These are phyloP conservation scores for Rhopilema esculentum DNA, from an alignment of 30 jellyfish, hydroid and myxozoan genomes.

Conservation along the genomic window DNA sequence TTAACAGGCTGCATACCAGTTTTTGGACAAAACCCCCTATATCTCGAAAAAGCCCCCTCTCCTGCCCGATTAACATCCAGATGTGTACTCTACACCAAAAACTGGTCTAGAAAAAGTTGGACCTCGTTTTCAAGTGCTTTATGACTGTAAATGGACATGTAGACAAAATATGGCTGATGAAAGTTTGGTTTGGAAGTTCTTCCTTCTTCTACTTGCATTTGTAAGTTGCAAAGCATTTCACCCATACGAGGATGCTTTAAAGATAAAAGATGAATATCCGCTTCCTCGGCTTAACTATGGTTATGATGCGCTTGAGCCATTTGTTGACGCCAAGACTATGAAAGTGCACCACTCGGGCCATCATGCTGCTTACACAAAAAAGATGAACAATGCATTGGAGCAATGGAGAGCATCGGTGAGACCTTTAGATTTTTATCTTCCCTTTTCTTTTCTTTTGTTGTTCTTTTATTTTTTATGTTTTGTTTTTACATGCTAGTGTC, in stretches of 20 bases:
- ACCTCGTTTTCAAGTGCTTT: too few species aligned
- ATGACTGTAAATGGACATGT: too few species aligned
- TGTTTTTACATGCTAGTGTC: too few species aligned
- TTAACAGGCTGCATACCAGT: too few species aligned
- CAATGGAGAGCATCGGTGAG: constrained; percentile 93
- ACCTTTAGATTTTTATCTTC: background rate
- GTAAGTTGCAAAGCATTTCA: constrained; percentile 13
- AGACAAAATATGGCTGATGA: background rate
- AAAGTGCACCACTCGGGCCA: constrained; percentile 88
- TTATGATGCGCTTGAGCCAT: constrained; percentile 75
- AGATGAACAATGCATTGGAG: constrained; percentile 87
- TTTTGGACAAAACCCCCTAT: too few species aligned
- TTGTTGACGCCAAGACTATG: constrained; percentile 76
- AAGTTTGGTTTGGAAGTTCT: background rate
- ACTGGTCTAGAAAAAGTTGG: too few species aligned
- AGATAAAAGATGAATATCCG: constrained; percentile 49
- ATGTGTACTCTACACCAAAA: too few species aligned
- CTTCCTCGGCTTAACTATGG: constrained; percentile 79
- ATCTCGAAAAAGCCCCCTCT: too few species aligned
- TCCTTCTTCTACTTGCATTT: background rate
- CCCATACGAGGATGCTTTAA: constrained; percentile 55
- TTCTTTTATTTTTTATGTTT: too few species aligned
- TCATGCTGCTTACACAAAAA: constrained; percentile 84
- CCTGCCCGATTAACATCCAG: too few species aligned
- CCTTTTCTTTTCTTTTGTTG: background rate